Evolutionary conservation across 2,888 invertebrate species (phyloP), one percentile per base, ranked within the genome.

Genomic region (Megamerina dolium): DNA sequence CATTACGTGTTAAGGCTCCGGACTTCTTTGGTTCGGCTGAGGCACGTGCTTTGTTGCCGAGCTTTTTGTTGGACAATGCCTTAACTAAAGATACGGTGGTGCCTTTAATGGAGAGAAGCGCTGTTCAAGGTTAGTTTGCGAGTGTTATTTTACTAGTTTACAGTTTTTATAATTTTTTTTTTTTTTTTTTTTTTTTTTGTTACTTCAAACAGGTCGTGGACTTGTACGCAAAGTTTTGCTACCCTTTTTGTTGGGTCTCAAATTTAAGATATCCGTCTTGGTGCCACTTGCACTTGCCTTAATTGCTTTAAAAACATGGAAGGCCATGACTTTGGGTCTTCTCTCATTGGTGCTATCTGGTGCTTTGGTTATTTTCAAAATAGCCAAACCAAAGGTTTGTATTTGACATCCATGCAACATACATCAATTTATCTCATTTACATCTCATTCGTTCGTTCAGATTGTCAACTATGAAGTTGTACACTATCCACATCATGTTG

Each of bases 301-400:
- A 45, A 89, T 90, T 60, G 90, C 90, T 1, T 74, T 89, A 43
- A 89, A 89, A 71, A 88, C 90, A 13, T 90, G 90, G 90, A 90
- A 90, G 69, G 90, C 90, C 31, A 74, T 89, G 56, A 89, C 90
- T 8, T 76, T 90, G 53, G 89, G 88, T 48, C 80, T 90, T 4
- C 78, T 90, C 47, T 89, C 89, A 3, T 73, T 90, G 62, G 89
- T 89, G 18, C 75, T 89, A 34, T 87, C 89, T 52, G 88, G 86
- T 52, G 89, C 89, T 45, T 78, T 89, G 78, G 78, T 89, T 39
- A 85, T 90, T 67, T 89, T 89, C 75, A 88, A 87, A 73, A 79
- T 89, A 65, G 84, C 88, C 55, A 88, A 88, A 63, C 89, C 89
- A 44, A 89, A 89, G 74, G 83, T 75, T 56, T 57, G 36, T 32